Conservation (phyloP, 2,888 invertebrate genomes). For the Allacma fusca region DNA sequence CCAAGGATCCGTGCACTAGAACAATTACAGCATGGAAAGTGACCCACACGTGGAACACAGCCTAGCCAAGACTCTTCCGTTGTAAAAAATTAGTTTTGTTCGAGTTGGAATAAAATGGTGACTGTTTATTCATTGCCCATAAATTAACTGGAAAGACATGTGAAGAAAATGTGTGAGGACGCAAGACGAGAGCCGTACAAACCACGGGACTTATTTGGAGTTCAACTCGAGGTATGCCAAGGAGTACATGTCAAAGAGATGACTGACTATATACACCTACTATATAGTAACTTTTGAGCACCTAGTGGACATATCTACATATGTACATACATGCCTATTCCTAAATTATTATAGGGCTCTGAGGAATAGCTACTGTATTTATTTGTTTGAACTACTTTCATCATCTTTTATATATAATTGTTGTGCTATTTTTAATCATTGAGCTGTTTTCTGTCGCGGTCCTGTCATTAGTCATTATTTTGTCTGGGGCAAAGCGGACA, state of each 20-base stretch:
- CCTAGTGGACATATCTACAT: too few species aligned
- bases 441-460: too few species aligned
- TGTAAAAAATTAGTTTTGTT: neutral
- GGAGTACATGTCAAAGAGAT: too few species aligned
- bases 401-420: neutral
- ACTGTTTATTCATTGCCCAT: neutral
- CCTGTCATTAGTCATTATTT: too few species aligned
- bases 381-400: conserved; percentile 17
- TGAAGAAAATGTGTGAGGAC: conserved; percentile 56
- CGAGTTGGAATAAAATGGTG: neutral
- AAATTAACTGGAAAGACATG: conserved; percentile 3
- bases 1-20: too few species aligned
- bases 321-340: neutral
- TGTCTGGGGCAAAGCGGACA: too few species aligned
- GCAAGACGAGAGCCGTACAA: conserved; percentile 65
- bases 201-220: conserved; percentile 71
- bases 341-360: neutral
- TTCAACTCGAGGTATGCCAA: conserved; percentile 69
- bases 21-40: too few species aligned
- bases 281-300: too few species aligned
- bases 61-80: too few species aligned
- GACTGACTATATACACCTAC: too few species aligned
- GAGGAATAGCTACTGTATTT: too few species aligned
- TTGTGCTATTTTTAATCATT: conserved; percentile 9
- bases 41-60: too few species aligned